Evolutionary conservation across 1,140 invertebrate genomes (phyloP), one percentile per base, ranked within the genome.

Genomic region (Euwallacea fornicatus): DNA sequence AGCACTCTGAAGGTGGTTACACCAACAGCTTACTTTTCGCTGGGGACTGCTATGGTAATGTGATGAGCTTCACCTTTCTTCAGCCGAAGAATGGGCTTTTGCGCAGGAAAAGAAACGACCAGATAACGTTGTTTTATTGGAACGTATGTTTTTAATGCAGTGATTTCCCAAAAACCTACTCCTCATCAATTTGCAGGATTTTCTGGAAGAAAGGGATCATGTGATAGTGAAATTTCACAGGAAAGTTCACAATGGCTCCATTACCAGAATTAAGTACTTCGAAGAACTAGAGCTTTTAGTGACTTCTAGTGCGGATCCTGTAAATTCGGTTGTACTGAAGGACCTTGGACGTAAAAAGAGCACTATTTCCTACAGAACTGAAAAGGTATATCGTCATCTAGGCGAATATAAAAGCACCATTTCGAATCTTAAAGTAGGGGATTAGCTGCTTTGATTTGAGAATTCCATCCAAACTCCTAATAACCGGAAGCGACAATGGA

Each of bases 111-210:
- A 74, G 82, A 7, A 78, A 82, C 0, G 85, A 87, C 66, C 79
- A 81, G 56, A 77, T 84, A 33, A 84, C 81, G 67, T 81, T 82
- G 53, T 86, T 85, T 72, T 86, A 84, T 71, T 87, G 85, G 85
- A 80, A 81, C 81, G 86, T 87, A 78, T 56, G 13, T 54, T 66
- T 66, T 21, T 58, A 66, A 54, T 1, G 16, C n/a, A 15, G 11
- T 42, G 9, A 42, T 61, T 61, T 7, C 11, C 11, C 3, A 8
- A 41, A 61, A 42, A 43, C 21, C 21, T 33, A 33, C 21, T 33
- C 4, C 50, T 56, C 0, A 65, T 13, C 13, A 71, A 21, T 71
- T 76, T 76, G 63, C 70, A 86, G 74, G 80, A 83, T 16, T 78
- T 84, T 11, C 66, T 81, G 7, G 78, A 82, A 6, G 82, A 86